A percentile compares a stretch with the other conserved stretches of the same genome.
Conservation (phyloP, 2,113 vertebrate species). For the Otolemur garnettii region DNA sequence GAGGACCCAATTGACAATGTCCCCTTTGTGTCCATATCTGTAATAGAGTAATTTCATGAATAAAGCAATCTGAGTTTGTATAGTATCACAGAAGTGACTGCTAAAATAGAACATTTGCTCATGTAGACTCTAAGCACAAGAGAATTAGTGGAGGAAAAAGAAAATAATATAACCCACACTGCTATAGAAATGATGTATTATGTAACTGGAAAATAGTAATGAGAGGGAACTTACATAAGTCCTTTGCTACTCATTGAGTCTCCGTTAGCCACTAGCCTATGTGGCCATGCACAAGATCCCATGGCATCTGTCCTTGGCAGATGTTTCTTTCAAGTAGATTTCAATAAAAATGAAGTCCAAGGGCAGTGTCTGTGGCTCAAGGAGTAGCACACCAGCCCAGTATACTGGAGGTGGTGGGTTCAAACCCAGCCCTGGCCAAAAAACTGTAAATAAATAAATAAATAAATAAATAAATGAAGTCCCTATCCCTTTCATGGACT, state of each 20-base stretch:
- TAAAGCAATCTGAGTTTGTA: conserved; percentile 6
- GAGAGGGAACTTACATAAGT: background rate
- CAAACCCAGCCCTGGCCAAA: no score
- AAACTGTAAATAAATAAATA: no score
- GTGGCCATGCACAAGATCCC: background rate
- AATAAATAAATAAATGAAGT: background rate
- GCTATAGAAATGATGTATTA: background rate
- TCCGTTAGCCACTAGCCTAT: background rate
- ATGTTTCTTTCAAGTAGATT: background rate
- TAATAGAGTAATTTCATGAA: conserved; percentile 52
- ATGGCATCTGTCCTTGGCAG: background rate
- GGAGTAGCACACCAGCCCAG: no score
- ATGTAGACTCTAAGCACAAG: background rate
- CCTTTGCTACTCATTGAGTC: background rate
- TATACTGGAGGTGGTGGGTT: no score
- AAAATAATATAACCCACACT: background rate
- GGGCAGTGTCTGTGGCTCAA: no score
- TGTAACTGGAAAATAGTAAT: background rate
- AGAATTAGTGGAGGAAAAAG: background rate
- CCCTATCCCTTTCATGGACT: background rate
- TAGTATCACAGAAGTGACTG: conserved; percentile 24
- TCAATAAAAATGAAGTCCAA: background rate
- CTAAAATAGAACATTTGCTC: conserved; percentile 42
- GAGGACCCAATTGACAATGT: background rate
- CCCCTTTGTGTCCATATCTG: background rate